phyloP scores from a whole-genome alignment of 1,140 invertebrate species.

The Drosophila tsacasi region DNA sequence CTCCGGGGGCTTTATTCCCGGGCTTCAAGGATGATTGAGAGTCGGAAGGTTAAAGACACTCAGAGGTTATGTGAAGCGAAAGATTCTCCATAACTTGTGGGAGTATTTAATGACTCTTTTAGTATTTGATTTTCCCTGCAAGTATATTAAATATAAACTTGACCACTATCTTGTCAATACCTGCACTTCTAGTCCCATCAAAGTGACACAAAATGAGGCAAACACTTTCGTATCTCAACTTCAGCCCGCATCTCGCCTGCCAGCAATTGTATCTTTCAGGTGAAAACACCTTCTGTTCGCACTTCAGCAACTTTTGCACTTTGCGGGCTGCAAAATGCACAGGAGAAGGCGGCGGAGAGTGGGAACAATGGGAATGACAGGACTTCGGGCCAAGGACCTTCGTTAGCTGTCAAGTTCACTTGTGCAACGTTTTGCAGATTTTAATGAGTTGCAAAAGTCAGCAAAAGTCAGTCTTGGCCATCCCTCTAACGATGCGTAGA shows the following conservation, averaged over 20 bases:
- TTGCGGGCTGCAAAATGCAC: constrained; percentile 11
- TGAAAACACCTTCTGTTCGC: constrained; percentile 22
- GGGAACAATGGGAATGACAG: neutral
- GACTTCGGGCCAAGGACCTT: constrained; percentile 39
- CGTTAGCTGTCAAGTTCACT: constrained; percentile 56
- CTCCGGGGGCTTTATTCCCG: constrained; percentile 14
- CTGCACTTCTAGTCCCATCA: neutral
- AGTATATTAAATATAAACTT: neutral
- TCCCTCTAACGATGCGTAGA: constrained; percentile 49
- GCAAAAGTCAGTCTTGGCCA: constrained; percentile 39
- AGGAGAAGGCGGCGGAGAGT: neutral
- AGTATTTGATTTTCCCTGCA: neutral
- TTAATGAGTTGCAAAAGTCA: constrained; percentile 63
- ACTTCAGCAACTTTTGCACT: constrained; percentile 14
- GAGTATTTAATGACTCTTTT: neutral
- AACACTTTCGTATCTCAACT: constrained; percentile 11
- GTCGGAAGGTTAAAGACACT: constrained; percentile 19
- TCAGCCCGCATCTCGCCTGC: neutral
- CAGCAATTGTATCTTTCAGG: constrained; percentile 19
- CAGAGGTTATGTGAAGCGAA: neutral
- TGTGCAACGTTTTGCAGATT: constrained; percentile 55
- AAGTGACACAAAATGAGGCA: neutral
- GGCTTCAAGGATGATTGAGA: constrained; percentile 22
- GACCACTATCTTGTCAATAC: neutral
- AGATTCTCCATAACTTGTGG: too few relatives aligned